These are phyloP conservation scores for Etia nguti DNA, from an alignment of 2,113 vertebrate species.

Conservation along the genomic window DNA sequence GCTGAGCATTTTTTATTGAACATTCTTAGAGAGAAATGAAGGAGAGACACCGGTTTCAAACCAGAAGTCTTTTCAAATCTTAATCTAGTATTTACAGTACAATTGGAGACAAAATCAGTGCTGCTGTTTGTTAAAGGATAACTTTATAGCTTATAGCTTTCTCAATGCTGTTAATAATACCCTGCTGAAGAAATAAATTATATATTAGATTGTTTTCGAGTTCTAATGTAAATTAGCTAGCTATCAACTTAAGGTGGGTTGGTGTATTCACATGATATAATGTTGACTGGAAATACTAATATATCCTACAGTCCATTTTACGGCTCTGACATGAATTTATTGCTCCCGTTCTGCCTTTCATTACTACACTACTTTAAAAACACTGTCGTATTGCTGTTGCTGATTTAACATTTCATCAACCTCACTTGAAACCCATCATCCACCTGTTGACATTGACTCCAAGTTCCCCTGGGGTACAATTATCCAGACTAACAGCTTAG, in stretches of 20 bases:
- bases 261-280: not conserved
- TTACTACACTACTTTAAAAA: not conserved
- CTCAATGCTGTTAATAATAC: not conserved
- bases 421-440: not conserved
- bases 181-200: not conserved
- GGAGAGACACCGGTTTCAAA: not conserved
- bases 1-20: slow-evolving; percentile 46
- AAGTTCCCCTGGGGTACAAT: not conserved
- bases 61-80: slow-evolving; percentile 23
- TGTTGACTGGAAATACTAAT: not conserved
- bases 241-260: not conserved
- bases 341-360: not conserved
- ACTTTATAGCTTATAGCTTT: not conserved
- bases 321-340: not conserved
- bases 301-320: not conserved
- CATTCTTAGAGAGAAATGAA: not conserved
- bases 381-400: not conserved
- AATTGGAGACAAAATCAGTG: not conserved
- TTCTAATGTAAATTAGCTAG: not conserved
- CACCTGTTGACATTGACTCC: not conserved
- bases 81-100: not conserved
- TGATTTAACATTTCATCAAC: not conserved
- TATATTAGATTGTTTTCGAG: not conserved
- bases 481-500: not conserved
- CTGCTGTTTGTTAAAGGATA: not conserved